Conservation (phyloP, 2,113 vertebrate genomes). For the Microcebus jonahi region DNA sequence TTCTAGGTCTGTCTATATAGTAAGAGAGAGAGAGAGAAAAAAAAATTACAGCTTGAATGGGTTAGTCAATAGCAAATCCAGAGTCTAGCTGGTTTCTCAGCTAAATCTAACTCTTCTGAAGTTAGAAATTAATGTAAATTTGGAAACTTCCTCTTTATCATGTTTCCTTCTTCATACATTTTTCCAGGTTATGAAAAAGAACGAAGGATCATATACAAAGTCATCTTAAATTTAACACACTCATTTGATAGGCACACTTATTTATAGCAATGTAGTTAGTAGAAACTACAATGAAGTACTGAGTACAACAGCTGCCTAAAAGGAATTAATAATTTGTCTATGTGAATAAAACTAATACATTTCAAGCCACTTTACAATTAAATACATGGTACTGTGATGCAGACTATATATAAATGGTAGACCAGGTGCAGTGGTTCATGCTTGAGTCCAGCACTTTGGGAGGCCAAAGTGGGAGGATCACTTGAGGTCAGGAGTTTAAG, state of each 20-base stretch:
- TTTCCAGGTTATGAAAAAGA: background rate
- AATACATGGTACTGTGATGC: background rate
- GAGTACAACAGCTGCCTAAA: background rate
- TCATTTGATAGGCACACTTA: background rate
- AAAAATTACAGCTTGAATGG: background rate
- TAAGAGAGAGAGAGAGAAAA: background rate
- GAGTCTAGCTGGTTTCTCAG: background rate
- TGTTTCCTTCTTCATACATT: slow-evolving; percentile 2
- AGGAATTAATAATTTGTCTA: background rate
- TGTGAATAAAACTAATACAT: background rate
- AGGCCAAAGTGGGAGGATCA: too few relatives aligned
- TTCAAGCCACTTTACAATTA: background rate
- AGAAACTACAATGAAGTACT: background rate
- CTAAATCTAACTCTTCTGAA: slow-evolving; percentile 28
- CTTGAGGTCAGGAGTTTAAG: too few relatives aligned
- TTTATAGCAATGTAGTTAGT: background rate
- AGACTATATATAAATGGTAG: background rate
- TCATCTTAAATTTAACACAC: background rate
- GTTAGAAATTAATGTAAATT: slow-evolving; percentile 50
- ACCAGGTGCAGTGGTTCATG: too few relatives aligned
- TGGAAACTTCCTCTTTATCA: slow-evolving; percentile 30
- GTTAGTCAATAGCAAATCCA: background rate
- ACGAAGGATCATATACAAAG: background rate
- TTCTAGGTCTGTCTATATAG: slow-evolving; percentile 97
- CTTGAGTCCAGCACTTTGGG: too few relatives aligned